Evolutionary conservation across 2,888 invertebrate species (phyloP).

Genomic region (Stegana nigrithorax): DNA sequence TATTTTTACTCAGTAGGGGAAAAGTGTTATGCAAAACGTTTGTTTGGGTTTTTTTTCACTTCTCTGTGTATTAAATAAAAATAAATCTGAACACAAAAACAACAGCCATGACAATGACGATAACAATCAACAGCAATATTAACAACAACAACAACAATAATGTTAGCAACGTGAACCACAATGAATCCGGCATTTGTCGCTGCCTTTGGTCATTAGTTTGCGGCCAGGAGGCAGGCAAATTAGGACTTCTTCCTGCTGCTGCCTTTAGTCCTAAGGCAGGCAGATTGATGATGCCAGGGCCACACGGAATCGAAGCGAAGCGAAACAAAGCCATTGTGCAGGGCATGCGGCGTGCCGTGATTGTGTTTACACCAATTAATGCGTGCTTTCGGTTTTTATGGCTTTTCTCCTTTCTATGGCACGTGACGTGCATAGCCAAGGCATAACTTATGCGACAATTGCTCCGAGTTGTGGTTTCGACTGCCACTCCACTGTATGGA

Average conservation of each 20-base stretch:
- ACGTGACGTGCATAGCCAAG: slow-evolving; percentile 57
- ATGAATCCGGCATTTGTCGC: slow-evolving; percentile 1
- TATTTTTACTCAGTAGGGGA: too few relatives aligned
- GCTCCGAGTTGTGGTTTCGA: neutral
- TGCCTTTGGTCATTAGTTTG: slow-evolving; percentile 26
- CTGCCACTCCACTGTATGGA: neutral
- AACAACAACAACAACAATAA: slow-evolving; percentile 7
- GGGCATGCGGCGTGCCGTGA: neutral
- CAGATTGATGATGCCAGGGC: too few relatives aligned
- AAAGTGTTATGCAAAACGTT: neutral
- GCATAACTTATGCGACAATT: slow-evolving; percentile 16
- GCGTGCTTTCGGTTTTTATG: neutral
- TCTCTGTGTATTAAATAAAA: slow-evolving; percentile 6
- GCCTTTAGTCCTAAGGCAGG: neutral
- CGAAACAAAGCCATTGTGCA: too few relatives aligned
- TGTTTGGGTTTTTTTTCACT: slow-evolving; percentile 5
- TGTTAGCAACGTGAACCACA: neutral
- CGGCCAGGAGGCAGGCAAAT: slow-evolving; percentile 20
- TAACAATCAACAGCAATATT: neutral
- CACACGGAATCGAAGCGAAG: too few relatives aligned
- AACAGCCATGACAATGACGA: neutral
- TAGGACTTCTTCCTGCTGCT: slow-evolving; percentile 9
- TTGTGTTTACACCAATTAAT: slow-evolving; percentile 1
- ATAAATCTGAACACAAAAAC: neutral
- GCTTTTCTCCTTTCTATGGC: slow-evolving; percentile 36